Conservation (phyloP, 2,113 vertebrate genomes). For the Varanus komodoensis region DNA sequence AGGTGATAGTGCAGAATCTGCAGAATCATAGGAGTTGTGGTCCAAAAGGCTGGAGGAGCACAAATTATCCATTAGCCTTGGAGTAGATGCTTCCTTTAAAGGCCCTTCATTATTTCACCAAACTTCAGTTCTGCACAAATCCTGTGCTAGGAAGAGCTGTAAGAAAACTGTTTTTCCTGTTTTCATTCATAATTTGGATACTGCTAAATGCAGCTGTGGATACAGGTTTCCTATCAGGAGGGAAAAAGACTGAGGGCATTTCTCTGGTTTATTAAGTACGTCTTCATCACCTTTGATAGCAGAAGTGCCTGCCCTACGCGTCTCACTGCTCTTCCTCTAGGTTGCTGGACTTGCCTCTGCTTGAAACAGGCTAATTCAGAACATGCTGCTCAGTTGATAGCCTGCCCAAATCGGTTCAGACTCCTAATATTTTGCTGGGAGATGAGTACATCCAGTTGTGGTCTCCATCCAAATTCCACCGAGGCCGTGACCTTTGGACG, state of each 20-base stretch:
- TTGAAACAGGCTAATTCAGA: background rate
- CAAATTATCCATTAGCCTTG: background rate
- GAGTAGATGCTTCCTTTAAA: background rate
- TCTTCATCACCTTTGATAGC: background rate
- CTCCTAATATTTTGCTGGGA: background rate
- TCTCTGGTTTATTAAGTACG: too few relatives aligned
- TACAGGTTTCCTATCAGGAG: background rate
- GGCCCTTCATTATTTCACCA: background rate
- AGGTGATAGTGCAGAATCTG: background rate
- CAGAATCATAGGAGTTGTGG: background rate
- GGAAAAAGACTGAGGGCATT: background rate
- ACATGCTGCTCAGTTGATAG: rapidly evolving
- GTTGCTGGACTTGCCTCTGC: background rate
- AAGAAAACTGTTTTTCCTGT: background rate
- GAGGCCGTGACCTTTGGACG: constrained; percentile 54
- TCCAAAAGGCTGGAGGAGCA: background rate
- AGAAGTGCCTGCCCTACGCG: background rate
- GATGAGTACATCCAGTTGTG: background rate
- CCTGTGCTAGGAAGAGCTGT: background rate
- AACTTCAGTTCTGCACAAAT: background rate
- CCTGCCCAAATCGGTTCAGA: background rate
- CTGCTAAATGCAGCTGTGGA: too few relatives aligned
- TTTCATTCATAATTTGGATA: background rate
- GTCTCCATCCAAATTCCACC: constrained; percentile 43
- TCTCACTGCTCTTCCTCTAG: background rate